These are phyloP conservation scores for Champsocephalus esox DNA, from an alignment of 2,797 vertebrate species.

Conservation along the genomic window DNA sequence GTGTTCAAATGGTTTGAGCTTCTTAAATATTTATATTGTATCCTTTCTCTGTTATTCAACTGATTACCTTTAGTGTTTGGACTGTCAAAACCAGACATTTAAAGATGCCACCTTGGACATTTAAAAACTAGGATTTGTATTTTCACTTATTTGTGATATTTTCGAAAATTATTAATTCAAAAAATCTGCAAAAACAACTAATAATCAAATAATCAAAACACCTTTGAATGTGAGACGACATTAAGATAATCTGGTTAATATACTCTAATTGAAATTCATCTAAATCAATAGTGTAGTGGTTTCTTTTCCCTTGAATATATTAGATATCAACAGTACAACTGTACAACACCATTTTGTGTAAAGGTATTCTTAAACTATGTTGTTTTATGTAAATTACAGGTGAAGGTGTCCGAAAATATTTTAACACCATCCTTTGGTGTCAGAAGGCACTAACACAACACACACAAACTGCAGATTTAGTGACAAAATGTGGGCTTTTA, in stretches of 20 bases:
- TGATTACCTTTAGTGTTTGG: no score
- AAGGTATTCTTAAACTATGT: conserved; percentile 46
- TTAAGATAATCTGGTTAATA: conserved; percentile 39
- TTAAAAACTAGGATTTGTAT: no score
- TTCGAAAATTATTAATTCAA: no score
- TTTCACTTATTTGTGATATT: no score
- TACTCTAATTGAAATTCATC: conserved; percentile 5
- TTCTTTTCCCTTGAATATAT: conserved; percentile 18
- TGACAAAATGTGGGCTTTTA: conserved; percentile 20
- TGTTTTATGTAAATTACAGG: conserved; percentile 1
- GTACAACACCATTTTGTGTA: conserved; percentile 35
- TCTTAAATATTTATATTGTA: no score
- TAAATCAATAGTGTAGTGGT: conserved; percentile 14
- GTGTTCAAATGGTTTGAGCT: no score
- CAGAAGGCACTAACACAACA: conserved; percentile 32
- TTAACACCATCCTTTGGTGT: conserved; percentile 15
- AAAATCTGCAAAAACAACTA: no score
- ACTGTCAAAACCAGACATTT: no score
- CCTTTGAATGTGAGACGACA: conserved; percentile 33
- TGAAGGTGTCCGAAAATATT: conserved; percentile 3
- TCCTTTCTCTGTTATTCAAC: no score
- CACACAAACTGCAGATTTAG: conserved; percentile 31
- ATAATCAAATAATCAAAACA: conserved; percentile 11
- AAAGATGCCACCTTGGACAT: no score
- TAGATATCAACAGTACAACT: conserved; percentile 1